These are phyloP conservation scores for Aix galericulata DNA, from an alignment of 2,113 vertebrate species.

Conservation along the genomic window DNA sequence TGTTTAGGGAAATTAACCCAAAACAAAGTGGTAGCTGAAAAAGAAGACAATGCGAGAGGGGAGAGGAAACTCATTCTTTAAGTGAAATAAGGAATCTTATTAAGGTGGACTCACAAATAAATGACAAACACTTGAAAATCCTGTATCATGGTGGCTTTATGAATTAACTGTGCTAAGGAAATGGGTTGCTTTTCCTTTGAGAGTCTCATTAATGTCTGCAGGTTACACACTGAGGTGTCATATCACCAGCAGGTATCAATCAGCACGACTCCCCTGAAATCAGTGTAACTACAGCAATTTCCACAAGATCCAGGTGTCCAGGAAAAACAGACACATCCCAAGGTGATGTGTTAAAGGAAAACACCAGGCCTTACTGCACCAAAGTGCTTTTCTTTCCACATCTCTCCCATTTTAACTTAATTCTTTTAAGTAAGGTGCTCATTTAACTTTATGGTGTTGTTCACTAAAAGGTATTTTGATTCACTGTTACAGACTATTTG, in stretches of 20 bases:
- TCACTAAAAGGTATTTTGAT: background rate
- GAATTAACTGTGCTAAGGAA: background rate
- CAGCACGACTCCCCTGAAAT: background rate
- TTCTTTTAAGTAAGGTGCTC: background rate
- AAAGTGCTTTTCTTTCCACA: background rate
- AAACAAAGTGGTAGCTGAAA: constrained; percentile 27
- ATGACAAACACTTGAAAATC: background rate
- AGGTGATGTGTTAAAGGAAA: background rate
- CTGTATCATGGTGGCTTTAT: background rate
- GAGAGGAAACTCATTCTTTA: background rate
- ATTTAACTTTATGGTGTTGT: background rate
- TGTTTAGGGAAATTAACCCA: constrained; percentile 43
- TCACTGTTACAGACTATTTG: background rate
- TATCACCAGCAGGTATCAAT: background rate
- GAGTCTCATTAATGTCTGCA: background rate
- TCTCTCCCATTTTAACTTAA: background rate
- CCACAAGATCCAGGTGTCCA: background rate
- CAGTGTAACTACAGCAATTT: background rate
- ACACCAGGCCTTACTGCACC: background rate
- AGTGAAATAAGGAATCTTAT: background rate
- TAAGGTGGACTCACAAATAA: background rate
- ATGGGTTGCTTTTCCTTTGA: background rate
- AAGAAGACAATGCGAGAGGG: background rate
- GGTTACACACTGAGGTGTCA: background rate
- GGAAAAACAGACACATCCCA: background rate